Percentiles rank a stretch among this genome's conserved stretches.
These are phyloP conservation scores for Aethes cnicana DNA, from an alignment of 2,888 invertebrate species.

Conservation along the genomic window DNA sequence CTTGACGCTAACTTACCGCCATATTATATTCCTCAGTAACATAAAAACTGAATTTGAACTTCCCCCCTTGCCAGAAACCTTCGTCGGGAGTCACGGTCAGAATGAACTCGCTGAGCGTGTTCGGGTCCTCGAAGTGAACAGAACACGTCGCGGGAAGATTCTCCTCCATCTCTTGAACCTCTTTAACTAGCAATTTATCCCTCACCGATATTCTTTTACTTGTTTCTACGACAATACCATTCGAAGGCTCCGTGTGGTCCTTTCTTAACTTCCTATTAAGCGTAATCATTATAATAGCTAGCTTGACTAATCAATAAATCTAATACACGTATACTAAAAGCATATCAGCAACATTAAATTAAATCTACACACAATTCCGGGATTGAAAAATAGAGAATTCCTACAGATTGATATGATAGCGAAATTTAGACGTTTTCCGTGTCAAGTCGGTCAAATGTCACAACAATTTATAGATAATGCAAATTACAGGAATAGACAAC, in stretches of 20 bases:
- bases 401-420: slow-evolving; percentile 16
- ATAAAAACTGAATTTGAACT: slow-evolving; percentile 91
- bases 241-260: slow-evolving; percentile 74
- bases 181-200: slow-evolving; percentile 90
- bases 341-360: slow-evolving; percentile 43
- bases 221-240: slow-evolving; percentile 63
- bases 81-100: slow-evolving; percentile 91
- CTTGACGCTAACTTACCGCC: slow-evolving; percentile 85
- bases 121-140: slow-evolving; percentile 91
- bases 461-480: slow-evolving; percentile 16
- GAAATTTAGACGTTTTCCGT: slow-evolving; percentile 7
- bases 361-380: slow-evolving; percentile 33
- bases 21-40: slow-evolving; percentile 98
- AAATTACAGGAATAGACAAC: no score
- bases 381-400: slow-evolving; percentile 11
- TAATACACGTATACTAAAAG: slow-evolving; percentile 32
- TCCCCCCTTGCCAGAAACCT: slow-evolving; percentile 94
- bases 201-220: slow-evolving; percentile 87
- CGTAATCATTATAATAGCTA: slow-evolving; percentile 84
- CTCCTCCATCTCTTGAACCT: slow-evolving; percentile 93
- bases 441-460: slow-evolving; percentile 16
- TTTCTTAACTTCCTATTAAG: slow-evolving; percentile 87
- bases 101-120: slow-evolving; percentile 90
- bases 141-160: slow-evolving; percentile 91
- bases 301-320: slow-evolving; percentile 33